phyloP scores from a whole-genome alignment of 2,797 vertebrate genomes.

The Protonibea diacanthus region DNA sequence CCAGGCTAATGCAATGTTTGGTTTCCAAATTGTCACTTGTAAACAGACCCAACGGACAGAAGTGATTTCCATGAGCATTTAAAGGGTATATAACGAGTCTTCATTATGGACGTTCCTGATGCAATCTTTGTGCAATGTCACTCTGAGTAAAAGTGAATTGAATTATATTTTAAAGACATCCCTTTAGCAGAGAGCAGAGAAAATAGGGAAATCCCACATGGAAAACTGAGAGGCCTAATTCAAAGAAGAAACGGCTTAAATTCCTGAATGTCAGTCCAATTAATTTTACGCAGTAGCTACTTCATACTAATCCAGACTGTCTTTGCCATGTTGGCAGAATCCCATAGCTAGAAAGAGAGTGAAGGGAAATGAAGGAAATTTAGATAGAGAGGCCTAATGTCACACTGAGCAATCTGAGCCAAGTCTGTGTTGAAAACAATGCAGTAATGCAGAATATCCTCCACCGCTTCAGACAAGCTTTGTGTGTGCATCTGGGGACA shows the following conservation, averaged over 20 bases:
- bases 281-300: slow-evolving; percentile 21
- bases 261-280: slow-evolving; percentile 27
- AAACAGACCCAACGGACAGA: slow-evolving; percentile 1
- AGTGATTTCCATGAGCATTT: not conserved
- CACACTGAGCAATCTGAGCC: slow-evolving; percentile 16
- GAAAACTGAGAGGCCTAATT: slow-evolving; percentile 4
- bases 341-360: not conserved
- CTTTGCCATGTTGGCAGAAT: slow-evolving; percentile 10
- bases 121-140: slow-evolving; percentile 24
- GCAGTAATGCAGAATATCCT: slow-evolving; percentile 34
- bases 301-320: slow-evolving; percentile 17
- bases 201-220: not conserved
- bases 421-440: slow-evolving; percentile 28
- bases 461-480: slow-evolving; percentile 19
- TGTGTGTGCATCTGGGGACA: slow-evolving; percentile 35
- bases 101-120: slow-evolving; percentile 8
- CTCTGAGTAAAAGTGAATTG: not conserved
- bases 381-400: slow-evolving; percentile 15
- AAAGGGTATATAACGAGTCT: not conserved
- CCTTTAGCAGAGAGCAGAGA: not conserved
- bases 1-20: not conserved
- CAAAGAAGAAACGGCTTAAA: slow-evolving; percentile 6
- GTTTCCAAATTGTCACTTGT: not conserved
- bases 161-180: slow-evolving; percentile 21
- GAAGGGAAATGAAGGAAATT: slow-evolving; percentile 16